A percentile compares a stretch with the other conserved stretches of the same genome.
phyloP scores from a whole-genome alignment of 1,140 invertebrate species.

The Leptonema lineaticorne region DNA sequence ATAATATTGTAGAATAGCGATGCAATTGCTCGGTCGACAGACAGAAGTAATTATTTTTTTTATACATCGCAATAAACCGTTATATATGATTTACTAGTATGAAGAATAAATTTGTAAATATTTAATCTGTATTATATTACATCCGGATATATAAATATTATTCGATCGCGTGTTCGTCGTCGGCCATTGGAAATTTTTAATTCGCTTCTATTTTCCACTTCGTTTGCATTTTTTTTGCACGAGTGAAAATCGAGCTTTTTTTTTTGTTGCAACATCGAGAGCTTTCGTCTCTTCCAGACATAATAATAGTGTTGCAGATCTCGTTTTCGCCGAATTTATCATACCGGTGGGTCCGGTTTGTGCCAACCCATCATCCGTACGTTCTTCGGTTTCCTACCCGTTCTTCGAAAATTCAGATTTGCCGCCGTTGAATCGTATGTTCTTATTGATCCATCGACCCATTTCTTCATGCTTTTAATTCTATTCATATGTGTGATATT shows the following conservation, averaged over 20 bases:
- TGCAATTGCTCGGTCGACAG: no score
- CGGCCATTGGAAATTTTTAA: background rate
- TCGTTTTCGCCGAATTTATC: constrained; percentile 7
- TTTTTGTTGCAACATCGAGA: background rate
- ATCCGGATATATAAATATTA: no score
- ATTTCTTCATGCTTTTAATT: no score
- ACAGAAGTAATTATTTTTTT: no score
- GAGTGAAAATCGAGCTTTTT: background rate
- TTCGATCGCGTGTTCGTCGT: background rate
- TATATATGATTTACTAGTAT: no score
- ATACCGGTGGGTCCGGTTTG: background rate
- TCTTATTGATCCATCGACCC: no score
- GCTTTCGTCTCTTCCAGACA: background rate
- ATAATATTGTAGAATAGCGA: no score
- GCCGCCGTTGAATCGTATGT: no score
- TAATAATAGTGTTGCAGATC: background rate
- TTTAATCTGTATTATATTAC: no score
- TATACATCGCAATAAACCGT: no score
- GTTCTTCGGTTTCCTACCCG: background rate
- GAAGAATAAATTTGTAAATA: no score
- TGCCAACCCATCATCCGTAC: background rate
- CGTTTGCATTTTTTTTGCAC: background rate
- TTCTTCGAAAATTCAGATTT: background rate
- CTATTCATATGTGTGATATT: no score
- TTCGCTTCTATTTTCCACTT: background rate